These are phyloP conservation scores for Nixonia krombeini DNA, from an alignment of 1,140 invertebrate species.

Conservation along the genomic window DNA sequence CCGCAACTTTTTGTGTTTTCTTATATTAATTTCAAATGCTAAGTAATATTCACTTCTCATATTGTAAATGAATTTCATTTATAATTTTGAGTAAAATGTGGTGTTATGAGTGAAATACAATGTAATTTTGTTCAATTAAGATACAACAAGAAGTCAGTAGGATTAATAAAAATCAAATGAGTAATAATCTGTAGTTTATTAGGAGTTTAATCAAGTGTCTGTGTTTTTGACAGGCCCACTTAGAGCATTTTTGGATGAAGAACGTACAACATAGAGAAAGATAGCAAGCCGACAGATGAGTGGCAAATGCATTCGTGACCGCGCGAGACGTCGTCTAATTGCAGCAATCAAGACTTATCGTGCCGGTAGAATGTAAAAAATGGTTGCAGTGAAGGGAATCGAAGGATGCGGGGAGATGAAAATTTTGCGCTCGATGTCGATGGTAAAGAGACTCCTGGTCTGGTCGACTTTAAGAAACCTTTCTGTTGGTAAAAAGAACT, in stretches of 20 bases:
- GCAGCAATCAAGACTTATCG: background rate
- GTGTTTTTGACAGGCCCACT: slow-evolving; percentile 3
- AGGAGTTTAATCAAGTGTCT: slow-evolving; percentile 3
- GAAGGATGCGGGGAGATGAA: background rate
- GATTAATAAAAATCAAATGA: background rate
- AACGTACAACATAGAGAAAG: background rate
- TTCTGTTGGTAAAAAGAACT: background rate
- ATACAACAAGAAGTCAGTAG: too few relatives aligned
- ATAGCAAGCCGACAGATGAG: too few relatives aligned
- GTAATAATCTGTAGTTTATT: background rate
- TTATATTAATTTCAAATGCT: too few relatives aligned
- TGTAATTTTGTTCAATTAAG: too few relatives aligned
- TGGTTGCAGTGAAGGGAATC: slow-evolving; percentile 7
- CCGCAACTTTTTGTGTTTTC: too few relatives aligned
- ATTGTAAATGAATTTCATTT: too few relatives aligned
- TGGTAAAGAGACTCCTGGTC: too few relatives aligned
- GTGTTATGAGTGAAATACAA: too few relatives aligned
- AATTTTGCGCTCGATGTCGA: slow-evolving; percentile 3
- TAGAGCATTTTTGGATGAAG: background rate
- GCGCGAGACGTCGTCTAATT: background rate
- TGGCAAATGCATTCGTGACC: too few relatives aligned
- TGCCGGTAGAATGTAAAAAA: slow-evolving; percentile 1
- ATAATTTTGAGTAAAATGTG: too few relatives aligned
- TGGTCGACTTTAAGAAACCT: background rate
- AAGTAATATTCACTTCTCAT: too few relatives aligned